Evolutionary conservation across 2,888 invertebrate genomes (phyloP), one percentile per base, ranked within the genome.

Genomic region (Hydropsyche betteni): DNA sequence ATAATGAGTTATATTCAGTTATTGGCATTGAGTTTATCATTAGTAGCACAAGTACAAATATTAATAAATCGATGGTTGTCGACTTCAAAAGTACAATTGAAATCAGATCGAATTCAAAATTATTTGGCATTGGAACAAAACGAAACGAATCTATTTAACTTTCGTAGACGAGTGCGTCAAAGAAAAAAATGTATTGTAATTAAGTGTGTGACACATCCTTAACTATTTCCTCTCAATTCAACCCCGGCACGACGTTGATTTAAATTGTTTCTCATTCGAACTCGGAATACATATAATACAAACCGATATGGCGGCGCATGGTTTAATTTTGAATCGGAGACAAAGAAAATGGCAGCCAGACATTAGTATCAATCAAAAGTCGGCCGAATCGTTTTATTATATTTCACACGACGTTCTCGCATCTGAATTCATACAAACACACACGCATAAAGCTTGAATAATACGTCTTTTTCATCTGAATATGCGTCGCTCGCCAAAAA

Each of bases 301-400:
- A 61, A 72, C 58, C 58, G 61, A 72, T 72, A 70, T 70, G 53
- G 36, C 36, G 64, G 10, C 64, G 64, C 58, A 34, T 34, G 12
- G 61, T 34, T 70, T 52, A 51, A 72, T 72, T 58, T 72, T 72
- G 72, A 72, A 55, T 36, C 38, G 5, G 58, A 72, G 72, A 72
- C 72, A 72, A 72, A 72, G 72, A 58, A 51, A 72, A 72, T 72
- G 72, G 72, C 72, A 72, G 72, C 55, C 72, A 44, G 44, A 72
- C 72, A 72, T 72, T 72, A 72, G 72, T 72, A 58, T 72, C 72
- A 72, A 72, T 72, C 72, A 72, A 61, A 72, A 72, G 5, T 10
- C 36, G 34, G n/a, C 33, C 64, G 10, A 72, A 72, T 72, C 72
- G 61, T 34, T 52, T 24, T 50, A 70, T 53, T 14, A 16, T 34